Conservation (phyloP, 2,113 vertebrate genomes). For the Pachypanchax playfairii region DNA sequence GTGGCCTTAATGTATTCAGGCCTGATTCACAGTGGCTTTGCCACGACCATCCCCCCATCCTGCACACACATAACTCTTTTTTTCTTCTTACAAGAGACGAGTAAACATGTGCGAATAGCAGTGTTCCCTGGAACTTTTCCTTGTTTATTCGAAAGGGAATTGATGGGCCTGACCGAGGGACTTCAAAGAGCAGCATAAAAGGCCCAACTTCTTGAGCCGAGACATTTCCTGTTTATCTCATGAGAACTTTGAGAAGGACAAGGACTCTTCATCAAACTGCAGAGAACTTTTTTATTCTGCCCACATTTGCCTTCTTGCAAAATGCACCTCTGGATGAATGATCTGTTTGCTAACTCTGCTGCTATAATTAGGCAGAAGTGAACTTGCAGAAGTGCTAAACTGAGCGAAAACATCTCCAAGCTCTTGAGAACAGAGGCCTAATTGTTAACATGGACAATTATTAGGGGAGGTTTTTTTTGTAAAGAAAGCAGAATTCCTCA, state of each 20-base stretch:
- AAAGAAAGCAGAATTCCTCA: constrained; percentile 52
- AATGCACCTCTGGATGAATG: constrained; percentile 47
- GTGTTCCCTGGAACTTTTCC: constrained; percentile 67
- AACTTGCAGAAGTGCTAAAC: constrained; percentile 29
- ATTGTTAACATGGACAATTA: constrained; percentile 58
- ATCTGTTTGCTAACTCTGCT: constrained; percentile 49
- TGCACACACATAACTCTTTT: constrained; percentile 45
- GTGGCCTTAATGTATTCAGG: constrained; percentile 81
- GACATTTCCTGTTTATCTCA: constrained; percentile 65
- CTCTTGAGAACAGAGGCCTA: constrained; percentile 50
- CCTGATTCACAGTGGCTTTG: constrained; percentile 77
- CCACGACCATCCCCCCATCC: constrained; percentile 68
- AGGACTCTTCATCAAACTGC: constrained; percentile 47
- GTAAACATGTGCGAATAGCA: constrained; percentile 74
- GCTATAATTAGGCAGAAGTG: constrained; percentile 61
- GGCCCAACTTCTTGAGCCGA: constrained; percentile 25
- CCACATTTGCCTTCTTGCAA: constrained; percentile 40
- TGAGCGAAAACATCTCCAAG: constrained; percentile 32
- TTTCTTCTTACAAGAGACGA: constrained; percentile 66
- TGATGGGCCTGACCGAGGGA: constrained; percentile 49
- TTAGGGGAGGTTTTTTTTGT: constrained; percentile 18
- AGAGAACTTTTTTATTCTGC: constrained; percentile 19
- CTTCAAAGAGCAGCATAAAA: constrained; percentile 57
- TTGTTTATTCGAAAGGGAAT: constrained; percentile 63
- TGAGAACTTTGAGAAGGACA: constrained; percentile 45